Base-by-base conservation (phyloP, 2,113 vertebrate species). In the Pygathrix nemaeus region DNA sequence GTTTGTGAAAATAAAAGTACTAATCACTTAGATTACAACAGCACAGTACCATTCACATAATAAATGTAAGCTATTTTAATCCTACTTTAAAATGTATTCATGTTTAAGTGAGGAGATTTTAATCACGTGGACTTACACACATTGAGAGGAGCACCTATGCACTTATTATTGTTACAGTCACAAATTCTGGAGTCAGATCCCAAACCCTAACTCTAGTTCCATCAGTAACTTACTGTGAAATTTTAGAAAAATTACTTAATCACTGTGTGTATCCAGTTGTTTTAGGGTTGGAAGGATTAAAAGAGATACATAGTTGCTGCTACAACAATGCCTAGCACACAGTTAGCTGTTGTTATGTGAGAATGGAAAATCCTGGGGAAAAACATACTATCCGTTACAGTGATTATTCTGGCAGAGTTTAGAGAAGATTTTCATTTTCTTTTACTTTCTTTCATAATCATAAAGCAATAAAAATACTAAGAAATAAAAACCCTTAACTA, bases 381-480 rank as follows among this genome's bases (percentile, higher is more conserved):
- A 75, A 61, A 82, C 2, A 45, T 0, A 43, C 59, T 72, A 30
- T 13, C 17, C 45, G 48, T 76, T 84, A 64, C 16, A 59, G 48
- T 30, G 48, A 86, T n/a, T 61, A 68, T n/a, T 93, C 88, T 35
- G 50, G 43, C 50, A 3, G 18, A 79, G 23, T 72, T 45, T 45
- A 95, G 38, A 81, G 7, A 17, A 90, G 43, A 57, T 14, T 59
- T 92, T 43, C 38, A 23, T 57, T 79, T 92, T 38, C n/a, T 18
- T 73, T 90, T 20, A 14, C 52, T 82, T 73, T 75, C 35, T 84
- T 88, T 32, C 1, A 35, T 64, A 75, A 95, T 80, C 48, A 97
- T 25, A 80, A 91, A 95, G 13, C 45, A 90, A 93, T 30, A 76
- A 88, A 96, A 92, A 14, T 32, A 38, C 57, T 90, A 82, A 79